Evolutionary conservation across 2,113 vertebrate genomes (phyloP).

Genomic region (Paratilapia polleni): DNA sequence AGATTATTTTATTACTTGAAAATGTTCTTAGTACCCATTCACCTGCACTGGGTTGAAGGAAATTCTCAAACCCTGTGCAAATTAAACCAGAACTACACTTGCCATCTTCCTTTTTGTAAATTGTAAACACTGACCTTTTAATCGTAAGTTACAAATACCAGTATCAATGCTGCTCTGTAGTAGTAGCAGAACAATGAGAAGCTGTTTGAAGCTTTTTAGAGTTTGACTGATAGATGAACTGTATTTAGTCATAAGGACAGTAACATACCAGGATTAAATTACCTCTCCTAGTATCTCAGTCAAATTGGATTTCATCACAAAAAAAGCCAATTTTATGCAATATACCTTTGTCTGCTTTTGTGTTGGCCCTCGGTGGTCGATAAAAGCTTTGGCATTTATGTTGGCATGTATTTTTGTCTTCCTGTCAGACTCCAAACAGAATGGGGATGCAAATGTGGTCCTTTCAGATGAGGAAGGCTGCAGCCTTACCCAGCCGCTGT

Average conservation of each 20-base stretch:
- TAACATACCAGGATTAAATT: slow-evolving; percentile 38
- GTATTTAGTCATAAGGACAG: slow-evolving; percentile 27
- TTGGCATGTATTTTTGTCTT: slow-evolving; percentile 36
- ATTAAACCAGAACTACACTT: background rate
- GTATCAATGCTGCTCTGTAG: fast-evolving
- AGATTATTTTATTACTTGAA: background rate
- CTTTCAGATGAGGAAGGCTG: slow-evolving; percentile 89
- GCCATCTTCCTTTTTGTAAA: background rate
- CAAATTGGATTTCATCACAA: slow-evolving; percentile 60
- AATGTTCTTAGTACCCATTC: background rate
- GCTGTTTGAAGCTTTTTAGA: background rate
- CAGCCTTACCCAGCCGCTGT: slow-evolving; percentile 86
- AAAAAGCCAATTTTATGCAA: slow-evolving; percentile 42
- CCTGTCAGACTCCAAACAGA: slow-evolving; percentile 92
- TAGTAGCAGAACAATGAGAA: background rate
- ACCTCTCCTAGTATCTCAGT: slow-evolving; percentile 31
- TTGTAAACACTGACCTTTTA: background rate
- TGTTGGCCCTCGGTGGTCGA: slow-evolving; percentile 14
- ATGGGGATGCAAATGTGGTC: slow-evolving; percentile 90
- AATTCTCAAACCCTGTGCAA: fast-evolving
- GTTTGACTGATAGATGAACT: slow-evolving; percentile 34
- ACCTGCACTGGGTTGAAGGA: background rate
- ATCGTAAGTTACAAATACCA: background rate
- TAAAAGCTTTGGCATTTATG: slow-evolving; percentile 74
- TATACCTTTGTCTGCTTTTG: slow-evolving; percentile 32